phyloP scores from a whole-genome alignment of 2,797 vertebrate genomes.

The Hyperoplus lanceolatus region DNA sequence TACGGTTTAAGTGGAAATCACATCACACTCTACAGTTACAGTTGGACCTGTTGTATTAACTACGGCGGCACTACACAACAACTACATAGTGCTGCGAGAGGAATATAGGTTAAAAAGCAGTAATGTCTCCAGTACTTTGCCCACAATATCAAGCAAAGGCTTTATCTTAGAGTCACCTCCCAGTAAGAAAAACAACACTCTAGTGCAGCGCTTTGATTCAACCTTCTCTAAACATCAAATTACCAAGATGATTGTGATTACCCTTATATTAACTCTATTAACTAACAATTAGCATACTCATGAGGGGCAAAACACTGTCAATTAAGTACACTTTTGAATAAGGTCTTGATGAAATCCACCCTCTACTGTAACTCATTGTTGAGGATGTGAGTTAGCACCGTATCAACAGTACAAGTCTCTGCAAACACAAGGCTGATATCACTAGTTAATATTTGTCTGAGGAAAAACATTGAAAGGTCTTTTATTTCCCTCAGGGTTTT shows the following conservation, averaged over 20 bases:
- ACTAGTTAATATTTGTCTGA: constrained; percentile 12
- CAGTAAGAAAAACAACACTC: constrained; percentile 16
- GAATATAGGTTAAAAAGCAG: constrained; percentile 20
- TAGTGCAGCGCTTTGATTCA: background rate
- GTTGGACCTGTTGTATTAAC: background rate
- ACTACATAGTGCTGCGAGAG: background rate
- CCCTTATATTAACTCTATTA: background rate
- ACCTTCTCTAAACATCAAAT: background rate
- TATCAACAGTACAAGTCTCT: background rate
- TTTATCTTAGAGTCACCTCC: background rate
- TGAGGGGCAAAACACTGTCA: background rate
- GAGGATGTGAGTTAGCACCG: background rate
- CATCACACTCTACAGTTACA: background rate
- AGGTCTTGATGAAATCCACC: background rate
- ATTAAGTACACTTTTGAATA: background rate
- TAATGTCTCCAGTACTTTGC: constrained; percentile 12
- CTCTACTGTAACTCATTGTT: background rate
- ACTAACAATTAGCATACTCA: background rate
- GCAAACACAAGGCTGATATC: constrained; percentile 34
- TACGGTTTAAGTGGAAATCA: background rate
- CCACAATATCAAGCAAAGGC: constrained; percentile 17
- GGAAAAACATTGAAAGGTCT: constrained; percentile 39
- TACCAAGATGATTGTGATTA: background rate
- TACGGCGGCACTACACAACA: background rate
- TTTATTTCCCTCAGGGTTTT: constrained; percentile 5